These are phyloP conservation scores for Plebejus argus DNA, from an alignment of 2,888 invertebrate genomes.

Conservation along the genomic window DNA sequence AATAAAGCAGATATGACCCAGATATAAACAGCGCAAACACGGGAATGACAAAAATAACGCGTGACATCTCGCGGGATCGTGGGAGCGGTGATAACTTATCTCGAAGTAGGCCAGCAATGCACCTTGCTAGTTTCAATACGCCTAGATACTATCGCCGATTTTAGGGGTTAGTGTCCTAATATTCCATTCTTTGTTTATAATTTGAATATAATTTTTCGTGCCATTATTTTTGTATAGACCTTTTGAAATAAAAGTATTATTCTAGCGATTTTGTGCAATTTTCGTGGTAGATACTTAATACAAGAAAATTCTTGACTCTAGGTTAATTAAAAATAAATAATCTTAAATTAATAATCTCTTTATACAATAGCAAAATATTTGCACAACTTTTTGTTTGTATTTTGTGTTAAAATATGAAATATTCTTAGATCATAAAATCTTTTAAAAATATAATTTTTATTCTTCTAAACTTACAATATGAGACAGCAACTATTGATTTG, in stretches of 20 bases:
- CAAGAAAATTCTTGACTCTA: too few species aligned
- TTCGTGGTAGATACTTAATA: too few species aligned
- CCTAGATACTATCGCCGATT: background rate
- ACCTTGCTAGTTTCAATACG: background rate
- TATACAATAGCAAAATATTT: background rate
- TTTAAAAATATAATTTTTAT: too few species aligned
- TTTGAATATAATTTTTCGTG: too few species aligned
- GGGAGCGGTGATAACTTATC: background rate
- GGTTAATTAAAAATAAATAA: too few species aligned
- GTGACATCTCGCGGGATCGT: background rate
- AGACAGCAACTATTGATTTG: constrained; percentile 6
- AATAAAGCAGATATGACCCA: constrained; percentile 29
- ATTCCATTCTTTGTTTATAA: too few species aligned
- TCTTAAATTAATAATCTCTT: too few species aligned
- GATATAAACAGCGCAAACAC: constrained; percentile 21
- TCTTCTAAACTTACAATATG: constrained; percentile 5
- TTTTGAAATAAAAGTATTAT: too few species aligned
- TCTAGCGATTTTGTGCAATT: too few species aligned
- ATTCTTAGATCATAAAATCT: too few species aligned
- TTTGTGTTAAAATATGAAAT: background rate
- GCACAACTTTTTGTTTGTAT: background rate
- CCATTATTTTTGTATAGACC: too few species aligned
- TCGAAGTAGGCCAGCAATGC: background rate
- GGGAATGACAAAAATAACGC: constrained; percentile 21
- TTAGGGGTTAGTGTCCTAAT: background rate